Base-by-base conservation (phyloP, 2,113 vertebrate genomes). In the Prunella himalayana region DNA sequence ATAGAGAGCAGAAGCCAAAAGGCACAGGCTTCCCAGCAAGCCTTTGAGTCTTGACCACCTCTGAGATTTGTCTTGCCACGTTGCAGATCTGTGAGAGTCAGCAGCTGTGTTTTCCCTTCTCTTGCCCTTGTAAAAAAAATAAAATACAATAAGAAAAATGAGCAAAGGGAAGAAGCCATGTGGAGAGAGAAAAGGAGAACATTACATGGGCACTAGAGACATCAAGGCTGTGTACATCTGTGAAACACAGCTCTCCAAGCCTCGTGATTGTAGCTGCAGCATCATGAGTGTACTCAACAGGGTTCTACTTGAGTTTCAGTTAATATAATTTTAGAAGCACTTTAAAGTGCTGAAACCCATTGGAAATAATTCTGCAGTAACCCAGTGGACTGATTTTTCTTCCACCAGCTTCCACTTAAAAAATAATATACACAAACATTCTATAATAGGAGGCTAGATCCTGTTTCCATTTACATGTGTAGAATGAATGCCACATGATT, bases 291-390 rank as follows among this genome's bases (percentile, higher is more conserved):
- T 63, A 41, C 88, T 93, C 90, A 64, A 90, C 47, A 68, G 90
- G 51, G 64, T 78, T 92, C 92, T 95, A 66, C 93, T 91, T 88
- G 68, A 90, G 51, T 92, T 97, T 92, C 92, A 92, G 94, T 86
- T 88, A 93, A 83, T 90, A 71, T 54, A 57, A 90, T 93, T 95
- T 93, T 88, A 88, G 90, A 96, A 88, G 79, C 72, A 96, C 50
- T 95, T 90, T 90, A 47, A 94, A 85, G 66, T 61, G 47, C 75
- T 91, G 66, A 94, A 89, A 61, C 20, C 18, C 39, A 53, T 78
- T 83, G 76, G 88, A 96, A 96, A 90, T 81, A 94, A 95, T 92
- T 90, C 59, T 64, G 30, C 94, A 95, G 60, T 70, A 95, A 90
- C 28, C 51, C 76, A 70, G 49, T 66, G 63, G 78, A 65, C 70